These are phyloP conservation scores for Plebejus argus DNA, from an alignment of 2,888 invertebrate species.

Conservation along the genomic window DNA sequence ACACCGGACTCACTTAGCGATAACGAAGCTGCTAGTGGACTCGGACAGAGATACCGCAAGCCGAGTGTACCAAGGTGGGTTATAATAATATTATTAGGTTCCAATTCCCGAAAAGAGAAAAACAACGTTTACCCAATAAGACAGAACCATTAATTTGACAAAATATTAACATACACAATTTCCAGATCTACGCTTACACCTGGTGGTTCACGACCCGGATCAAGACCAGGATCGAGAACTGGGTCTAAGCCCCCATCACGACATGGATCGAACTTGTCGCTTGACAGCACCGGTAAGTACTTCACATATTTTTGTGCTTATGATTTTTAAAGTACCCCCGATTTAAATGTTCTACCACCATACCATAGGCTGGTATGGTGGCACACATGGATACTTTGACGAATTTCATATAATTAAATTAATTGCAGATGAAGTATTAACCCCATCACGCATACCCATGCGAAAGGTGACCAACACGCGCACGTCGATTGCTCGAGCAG, in stretches of 20 bases:
- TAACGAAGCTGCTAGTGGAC: slow-evolving; percentile 89
- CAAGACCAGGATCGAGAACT: slow-evolving; percentile 91
- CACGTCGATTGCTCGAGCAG: slow-evolving; percentile 78
- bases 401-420: slow-evolving; percentile 22
- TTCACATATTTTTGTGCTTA: neutral
- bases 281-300: slow-evolving; percentile 90
- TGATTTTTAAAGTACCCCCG: neutral
- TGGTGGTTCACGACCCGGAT: slow-evolving; percentile 91
- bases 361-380: too few species aligned
- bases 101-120: neutral
- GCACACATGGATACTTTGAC: neutral
- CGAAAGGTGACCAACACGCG: slow-evolving; percentile 84
- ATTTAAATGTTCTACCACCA: too few species aligned
- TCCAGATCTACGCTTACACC: slow-evolving; percentile 86
- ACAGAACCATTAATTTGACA: neutral
- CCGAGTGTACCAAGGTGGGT: slow-evolving; percentile 80
- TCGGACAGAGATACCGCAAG: slow-evolving; percentile 85
- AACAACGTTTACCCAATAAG: neutral
- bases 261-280: slow-evolving; percentile 94
- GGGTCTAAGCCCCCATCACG: slow-evolving; percentile 96
- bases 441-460: slow-evolving; percentile 91
- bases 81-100: neutral
- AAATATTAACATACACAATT: slow-evolving; percentile 25
- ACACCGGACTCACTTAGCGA: slow-evolving; percentile 95
- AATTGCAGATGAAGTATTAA: slow-evolving; percentile 83